Conservation (phyloP, 2,888 invertebrate genomes). For the Carterocephalus palaemon region DNA sequence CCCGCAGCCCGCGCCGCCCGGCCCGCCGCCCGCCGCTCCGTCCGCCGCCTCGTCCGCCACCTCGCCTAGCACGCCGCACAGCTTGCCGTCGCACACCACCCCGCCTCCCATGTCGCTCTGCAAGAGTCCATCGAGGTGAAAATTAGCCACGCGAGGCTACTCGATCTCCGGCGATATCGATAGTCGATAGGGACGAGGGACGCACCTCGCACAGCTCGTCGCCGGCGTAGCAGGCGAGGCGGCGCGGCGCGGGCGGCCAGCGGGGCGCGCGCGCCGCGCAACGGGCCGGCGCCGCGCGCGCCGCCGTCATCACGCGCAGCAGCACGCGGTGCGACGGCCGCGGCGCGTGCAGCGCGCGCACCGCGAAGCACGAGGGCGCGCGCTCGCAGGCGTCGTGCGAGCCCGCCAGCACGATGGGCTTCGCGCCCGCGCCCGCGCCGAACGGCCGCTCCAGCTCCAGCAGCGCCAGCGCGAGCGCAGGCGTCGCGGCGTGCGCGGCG, state of each 20-base stretch:
- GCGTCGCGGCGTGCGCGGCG: constrained; percentile 29
- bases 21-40: constrained; percentile 16
- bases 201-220: constrained; percentile 49
- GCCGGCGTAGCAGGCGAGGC: constrained; percentile 50
- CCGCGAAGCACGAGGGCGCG: constrained; percentile 42
- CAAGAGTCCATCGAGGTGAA: not conserved
- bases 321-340: constrained; percentile 20
- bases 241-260: constrained; percentile 42
- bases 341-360: constrained; percentile 36
- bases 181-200: constrained; percentile 5
- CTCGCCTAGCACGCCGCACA: constrained; percentile 57
- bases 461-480: constrained; percentile 47
- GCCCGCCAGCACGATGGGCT: constrained; percentile 53
- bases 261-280: constrained; percentile 41
- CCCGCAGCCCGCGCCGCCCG: constrained; percentile 39
- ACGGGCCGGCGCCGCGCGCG: constrained; percentile 26
- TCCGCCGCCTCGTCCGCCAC: constrained; percentile 19
- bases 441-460: constrained; percentile 55
- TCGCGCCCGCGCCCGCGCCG: constrained; percentile 39
- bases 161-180: not conserved
- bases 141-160: constrained; percentile 22
- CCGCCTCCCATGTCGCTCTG: constrained; percentile 59
- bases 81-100: constrained; percentile 59
- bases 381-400: constrained; percentile 35
- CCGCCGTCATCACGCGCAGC: constrained; percentile 35